Percentiles rank a stretch among this genome's conserved stretches.
Evolutionary conservation across 2,797 vertebrate genomes (phyloP).

Genomic region (Enteromius anoplus): DNA sequence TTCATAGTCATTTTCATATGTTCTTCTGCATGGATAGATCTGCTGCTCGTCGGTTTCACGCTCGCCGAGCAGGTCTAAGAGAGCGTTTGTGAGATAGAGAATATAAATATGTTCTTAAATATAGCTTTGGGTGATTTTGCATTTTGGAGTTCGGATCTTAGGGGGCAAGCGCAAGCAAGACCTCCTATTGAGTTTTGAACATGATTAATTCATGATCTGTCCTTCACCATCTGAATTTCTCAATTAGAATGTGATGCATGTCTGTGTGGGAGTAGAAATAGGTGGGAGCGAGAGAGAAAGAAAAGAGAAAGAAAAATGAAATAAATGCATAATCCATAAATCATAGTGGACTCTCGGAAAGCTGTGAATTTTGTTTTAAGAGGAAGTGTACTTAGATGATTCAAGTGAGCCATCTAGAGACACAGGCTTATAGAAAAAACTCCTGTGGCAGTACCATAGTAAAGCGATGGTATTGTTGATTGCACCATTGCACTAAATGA

Average conservation of each 20-base stretch:
- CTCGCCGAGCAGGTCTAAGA: neutral
- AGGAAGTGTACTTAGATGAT: neutral
- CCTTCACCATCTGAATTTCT: slow-evolving; percentile 57
- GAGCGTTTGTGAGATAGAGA: neutral
- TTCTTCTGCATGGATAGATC: neutral
- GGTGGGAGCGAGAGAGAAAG: neutral
- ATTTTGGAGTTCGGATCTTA: slow-evolving; percentile 65
- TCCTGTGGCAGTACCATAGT: neutral
- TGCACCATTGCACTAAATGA: neutral
- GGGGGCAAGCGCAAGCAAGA: slow-evolving; percentile 50
- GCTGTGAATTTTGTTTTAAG: neutral
- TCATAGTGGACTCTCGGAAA: slow-evolving; percentile 4
- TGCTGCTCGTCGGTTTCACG: neutral
- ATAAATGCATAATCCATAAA: slow-evolving; percentile 45
- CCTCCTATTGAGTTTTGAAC: slow-evolving; percentile 63
- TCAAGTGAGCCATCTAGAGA: neutral
- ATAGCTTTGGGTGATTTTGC: slow-evolving; percentile 50
- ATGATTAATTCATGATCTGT: slow-evolving; percentile 74
- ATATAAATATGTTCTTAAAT: slow-evolving; percentile 20
- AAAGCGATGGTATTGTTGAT: neutral
- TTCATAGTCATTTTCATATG: neutral
- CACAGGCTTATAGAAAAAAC: neutral
- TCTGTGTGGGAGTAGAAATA: slow-evolving; percentile 53
- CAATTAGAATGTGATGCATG: slow-evolving; percentile 66
- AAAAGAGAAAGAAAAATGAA: slow-evolving; percentile 22